Evolutionary conservation across 2,113 vertebrate genomes (phyloP), one percentile per base, ranked within the genome.

Genomic region (Mastomys natalensis): DNA sequence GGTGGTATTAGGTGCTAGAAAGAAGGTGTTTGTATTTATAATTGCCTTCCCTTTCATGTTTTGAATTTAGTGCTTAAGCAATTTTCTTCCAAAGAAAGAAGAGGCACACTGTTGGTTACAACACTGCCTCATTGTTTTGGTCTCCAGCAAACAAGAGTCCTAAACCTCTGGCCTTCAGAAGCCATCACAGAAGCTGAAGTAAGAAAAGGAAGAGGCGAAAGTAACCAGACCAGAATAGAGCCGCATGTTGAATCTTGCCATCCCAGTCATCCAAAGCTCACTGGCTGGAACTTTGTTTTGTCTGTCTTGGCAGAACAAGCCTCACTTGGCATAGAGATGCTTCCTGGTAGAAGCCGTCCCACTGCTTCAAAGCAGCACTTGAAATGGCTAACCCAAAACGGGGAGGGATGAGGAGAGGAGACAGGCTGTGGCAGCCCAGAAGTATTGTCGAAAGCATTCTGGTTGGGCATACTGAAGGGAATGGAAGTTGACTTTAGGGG

Each of bases 191-290:
- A 95, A 26, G 51, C 16, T 37, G 15, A 92, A 93, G 43, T 13
- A 74, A 90, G 76, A 31, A 82, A 29, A 68, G 88, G 74, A 1
- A 74, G 77, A 55, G 94, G 72, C 76, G 55, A 91, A 93, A 92
- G 72, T 15, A 92, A 82, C 17, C 15, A 82, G 51, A 96, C 88
- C 62, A 78, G 87, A 90, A 89, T 0, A 70, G 45, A 93, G 48
- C 86, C 5, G 37, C 97, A 86, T 89, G 96, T 89, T 91, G 76
- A 73, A 70, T 97, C 97, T 94, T 96, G 96, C 90, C 85, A 62
- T 15, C 34, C 21, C 22, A 51, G 16, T 93, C 90, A 78, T 4
- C 76, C 76, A 94, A 81, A 93, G 94, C 76, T 82, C 70, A 24
- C 88, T 37, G 91, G 80, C 81, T 97, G 2, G 19, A 82, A 87